phyloP scores from a whole-genome alignment of 2,888 invertebrate species.

The Caenorhabditis zanzibari region DNA sequence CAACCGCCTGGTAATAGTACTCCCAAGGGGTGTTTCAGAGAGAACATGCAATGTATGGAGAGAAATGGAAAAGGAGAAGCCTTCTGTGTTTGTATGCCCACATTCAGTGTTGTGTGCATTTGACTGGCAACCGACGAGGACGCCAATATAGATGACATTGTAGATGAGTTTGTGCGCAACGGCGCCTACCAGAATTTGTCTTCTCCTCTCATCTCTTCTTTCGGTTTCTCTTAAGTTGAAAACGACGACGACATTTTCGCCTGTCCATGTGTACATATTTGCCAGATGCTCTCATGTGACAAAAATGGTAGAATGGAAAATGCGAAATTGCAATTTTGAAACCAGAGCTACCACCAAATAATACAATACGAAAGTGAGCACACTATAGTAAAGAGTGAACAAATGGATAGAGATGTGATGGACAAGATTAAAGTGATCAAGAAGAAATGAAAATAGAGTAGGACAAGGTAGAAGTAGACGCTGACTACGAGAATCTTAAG shows the following conservation, averaged over 20 bases:
- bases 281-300: conserved; percentile 56
- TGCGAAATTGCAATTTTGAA: conserved; percentile 55
- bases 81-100: conserved; percentile 53
- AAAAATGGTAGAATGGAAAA: conserved; percentile 24
- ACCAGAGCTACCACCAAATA: conserved; percentile 15
- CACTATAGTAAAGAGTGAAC: not conserved
- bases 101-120: conserved; percentile 36
- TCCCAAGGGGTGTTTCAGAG: conserved; percentile 70
- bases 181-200: conserved; percentile 56
- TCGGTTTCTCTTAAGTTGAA: conserved; percentile 22
- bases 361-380: conserved; percentile 37
- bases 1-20: conserved; percentile 71
- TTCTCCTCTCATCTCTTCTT: conserved; percentile 17
- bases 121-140: conserved; percentile 58
- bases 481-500: not conserved
- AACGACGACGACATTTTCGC: conserved; percentile 31
- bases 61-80: conserved; percentile 25
- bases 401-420: not conserved
- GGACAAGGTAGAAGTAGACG: not conserved
- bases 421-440: conserved; percentile 11
- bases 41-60: conserved; percentile 63
- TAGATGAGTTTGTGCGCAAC: conserved; percentile 64
- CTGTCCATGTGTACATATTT: conserved; percentile 55
- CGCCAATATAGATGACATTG: conserved; percentile 65
- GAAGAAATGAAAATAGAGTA: conserved; percentile 3